Evolutionary conservation across 2,113 vertebrate species (phyloP), one percentile per base, ranked within the genome.

Genomic region (Mesoclemmys tuberculata): DNA sequence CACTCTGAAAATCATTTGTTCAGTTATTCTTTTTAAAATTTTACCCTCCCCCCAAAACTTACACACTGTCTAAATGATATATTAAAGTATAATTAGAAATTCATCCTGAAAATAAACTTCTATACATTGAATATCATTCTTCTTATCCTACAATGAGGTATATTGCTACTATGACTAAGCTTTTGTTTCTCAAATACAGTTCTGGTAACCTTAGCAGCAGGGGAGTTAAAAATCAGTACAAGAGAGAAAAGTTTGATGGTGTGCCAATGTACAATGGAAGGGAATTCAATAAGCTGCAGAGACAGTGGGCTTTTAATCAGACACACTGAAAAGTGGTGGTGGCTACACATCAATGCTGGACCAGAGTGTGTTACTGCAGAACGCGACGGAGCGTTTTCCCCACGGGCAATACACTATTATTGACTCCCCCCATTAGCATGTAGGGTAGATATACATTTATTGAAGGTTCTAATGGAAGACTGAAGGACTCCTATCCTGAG

Each of bases 401-500:
- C 97, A 98, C 97, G 96, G 99, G 99, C 99, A 97, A 96, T 96
- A 93, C 98, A 97, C 98, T 98, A 98, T 98, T 98, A 98, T 97
- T 98, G 98, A 98, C 98, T 98, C 97, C 97, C 97, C 97, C 97
- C 98, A 98, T 98, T 98, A 98, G 97, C 98, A 98, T 98, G 98
- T 91, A 97, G 96, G 97, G 97, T 97, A 94, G 98, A 98, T 96
- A 98, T 98, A 98, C 98, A 98, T 98, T 98, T 98, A 98, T 93
- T 97, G 97, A 99, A 98, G 97, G 98, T 98, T 98, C 98, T 99
- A 98, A 99, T 98, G 99, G 98, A 99, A 98, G 98, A 98, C 98
- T 98, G 98, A 98, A 98, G 98, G 98, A 98, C 98, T 98, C 99
- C 98, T 99, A 97, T 99, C 99, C 98, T 61, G 98, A 97, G 99